These are phyloP conservation scores for Aythya fuligula DNA, from an alignment of 2,797 vertebrate species.

Conservation along the genomic window DNA sequence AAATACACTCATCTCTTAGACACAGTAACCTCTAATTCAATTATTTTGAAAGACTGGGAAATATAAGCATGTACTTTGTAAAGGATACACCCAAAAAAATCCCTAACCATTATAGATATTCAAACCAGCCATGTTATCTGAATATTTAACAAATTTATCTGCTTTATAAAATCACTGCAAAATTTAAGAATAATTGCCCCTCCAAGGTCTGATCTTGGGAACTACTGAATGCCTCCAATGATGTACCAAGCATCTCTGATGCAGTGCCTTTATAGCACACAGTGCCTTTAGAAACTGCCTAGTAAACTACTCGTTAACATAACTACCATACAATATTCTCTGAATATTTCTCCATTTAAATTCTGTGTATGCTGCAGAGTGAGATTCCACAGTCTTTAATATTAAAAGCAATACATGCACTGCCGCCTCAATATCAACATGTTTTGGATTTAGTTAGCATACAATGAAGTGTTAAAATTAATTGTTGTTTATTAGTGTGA, in stretches of 20 bases:
- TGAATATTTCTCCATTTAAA: conserved; percentile 2
- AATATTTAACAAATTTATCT: conserved; percentile 5
- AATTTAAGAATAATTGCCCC: conserved; percentile 17
- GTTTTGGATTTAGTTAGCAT: neutral
- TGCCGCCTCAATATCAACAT: neutral
- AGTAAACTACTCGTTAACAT: conserved; percentile 15
- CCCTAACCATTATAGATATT: neutral
- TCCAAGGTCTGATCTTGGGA: conserved; percentile 11
- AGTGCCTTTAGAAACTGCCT: neutral
- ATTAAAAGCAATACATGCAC: neutral
- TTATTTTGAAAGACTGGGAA: neutral
- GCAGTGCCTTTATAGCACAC: neutral
- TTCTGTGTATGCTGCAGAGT: neutral
- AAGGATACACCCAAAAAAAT: neutral
- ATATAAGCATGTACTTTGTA: neutral
- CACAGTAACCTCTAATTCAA: neutral
- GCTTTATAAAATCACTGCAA: neutral
- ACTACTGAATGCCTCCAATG: neutral
- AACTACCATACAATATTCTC: neutral
- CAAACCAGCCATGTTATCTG: neutral
- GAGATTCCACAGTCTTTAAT: neutral
- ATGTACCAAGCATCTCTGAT: neutral
- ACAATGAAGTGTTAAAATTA: neutral
- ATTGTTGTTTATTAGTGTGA: neutral
- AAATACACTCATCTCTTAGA: neutral